phyloP scores from a whole-genome alignment of 2,888 invertebrate species.

The Strigamia crassipes region DNA sequence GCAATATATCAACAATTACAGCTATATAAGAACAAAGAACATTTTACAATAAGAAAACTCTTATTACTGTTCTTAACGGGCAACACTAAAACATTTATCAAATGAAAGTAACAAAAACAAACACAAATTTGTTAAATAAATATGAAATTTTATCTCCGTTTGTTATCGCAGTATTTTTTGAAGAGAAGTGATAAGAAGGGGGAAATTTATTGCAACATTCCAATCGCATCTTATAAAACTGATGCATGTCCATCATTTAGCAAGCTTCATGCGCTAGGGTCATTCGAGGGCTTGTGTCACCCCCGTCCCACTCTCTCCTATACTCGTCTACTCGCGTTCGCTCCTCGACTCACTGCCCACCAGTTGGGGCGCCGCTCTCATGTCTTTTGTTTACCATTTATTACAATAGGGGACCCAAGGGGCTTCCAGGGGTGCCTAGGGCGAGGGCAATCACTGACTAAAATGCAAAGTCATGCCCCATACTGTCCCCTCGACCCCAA shows the following conservation, averaged over 20 bases:
- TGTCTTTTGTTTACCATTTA: constrained; percentile 34
- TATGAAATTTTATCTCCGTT: too few species aligned
- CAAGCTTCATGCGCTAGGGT: neutral
- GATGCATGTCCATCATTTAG: neutral
- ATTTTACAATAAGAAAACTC: too few species aligned
- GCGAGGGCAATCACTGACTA: constrained; percentile 42
- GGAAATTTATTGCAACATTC: neutral
- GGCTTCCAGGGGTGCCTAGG: constrained; percentile 21
- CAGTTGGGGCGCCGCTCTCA: constrained; percentile 36
- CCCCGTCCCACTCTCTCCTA: neutral
- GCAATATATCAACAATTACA: neutral
- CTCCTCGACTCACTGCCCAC: constrained; percentile 36
- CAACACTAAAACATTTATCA: too few species aligned
- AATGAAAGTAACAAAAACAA: too few species aligned
- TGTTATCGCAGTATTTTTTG: too few species aligned
- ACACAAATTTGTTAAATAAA: too few species aligned
- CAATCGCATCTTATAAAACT: neutral
- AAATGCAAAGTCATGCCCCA: constrained; percentile 40
- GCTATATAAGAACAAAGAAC: too few species aligned
- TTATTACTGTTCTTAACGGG: too few species aligned
- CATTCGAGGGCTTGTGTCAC: constrained; percentile 24
- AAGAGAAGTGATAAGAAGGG: neutral
- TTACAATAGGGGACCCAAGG: constrained; percentile 28
- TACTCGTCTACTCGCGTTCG: constrained; percentile 13
- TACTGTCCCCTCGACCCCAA: constrained; percentile 35